These are phyloP conservation scores for Rhopalosiphum nymphaeae DNA, from an alignment of 2,888 invertebrate genomes.

Conservation along the genomic window DNA sequence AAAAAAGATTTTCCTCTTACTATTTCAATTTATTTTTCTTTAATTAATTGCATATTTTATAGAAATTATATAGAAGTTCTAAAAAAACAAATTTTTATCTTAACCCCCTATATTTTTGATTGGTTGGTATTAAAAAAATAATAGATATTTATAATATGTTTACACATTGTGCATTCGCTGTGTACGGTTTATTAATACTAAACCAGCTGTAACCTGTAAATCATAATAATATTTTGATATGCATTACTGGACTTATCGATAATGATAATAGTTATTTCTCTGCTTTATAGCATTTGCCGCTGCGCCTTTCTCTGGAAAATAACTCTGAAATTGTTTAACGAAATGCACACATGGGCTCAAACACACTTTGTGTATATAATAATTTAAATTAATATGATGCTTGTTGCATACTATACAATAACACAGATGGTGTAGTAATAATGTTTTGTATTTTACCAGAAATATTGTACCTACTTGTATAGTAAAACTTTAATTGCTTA, in stretches of 20 bases:
- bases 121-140: background rate
- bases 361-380: background rate
- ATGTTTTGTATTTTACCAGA: background rate
- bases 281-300: background rate
- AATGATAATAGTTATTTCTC: constrained; percentile 18
- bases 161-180: background rate
- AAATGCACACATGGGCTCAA: background rate
- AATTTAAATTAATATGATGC: background rate
- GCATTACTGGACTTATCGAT: background rate
- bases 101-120: background rate
- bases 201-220: background rate
- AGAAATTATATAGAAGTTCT: background rate
- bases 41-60: background rate
- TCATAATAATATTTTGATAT: constrained; percentile 6
- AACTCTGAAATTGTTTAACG: background rate
- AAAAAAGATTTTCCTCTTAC: background rate
- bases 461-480: background rate
- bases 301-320: constrained; percentile 14
- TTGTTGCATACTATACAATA: background rate
- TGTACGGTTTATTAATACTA: background rate
- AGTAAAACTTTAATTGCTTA: background rate
- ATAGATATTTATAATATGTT: background rate
- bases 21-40: background rate
- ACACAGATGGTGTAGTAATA: background rate
- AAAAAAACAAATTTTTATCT: background rate